Evolutionary conservation across 2,888 invertebrate species (phyloP).

Genomic region (Mesorhabditis belari): DNA sequence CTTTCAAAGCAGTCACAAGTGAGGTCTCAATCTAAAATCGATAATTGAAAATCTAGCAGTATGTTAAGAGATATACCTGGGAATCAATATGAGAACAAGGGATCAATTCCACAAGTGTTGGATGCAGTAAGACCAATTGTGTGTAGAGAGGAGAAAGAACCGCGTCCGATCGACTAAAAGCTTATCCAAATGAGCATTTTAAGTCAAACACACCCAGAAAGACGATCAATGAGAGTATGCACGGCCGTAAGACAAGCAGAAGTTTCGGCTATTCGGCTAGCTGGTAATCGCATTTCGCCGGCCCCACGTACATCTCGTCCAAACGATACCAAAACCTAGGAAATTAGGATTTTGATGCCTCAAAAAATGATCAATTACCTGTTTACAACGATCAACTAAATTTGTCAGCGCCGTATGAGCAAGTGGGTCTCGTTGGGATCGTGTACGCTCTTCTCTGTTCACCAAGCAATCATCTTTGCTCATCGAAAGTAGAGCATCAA

Average conservation of each 20-base stretch:
- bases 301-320: conserved; percentile 33
- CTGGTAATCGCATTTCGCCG: conserved; percentile 41
- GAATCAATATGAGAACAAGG: conserved; percentile 41
- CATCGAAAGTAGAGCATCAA: conserved; percentile 51
- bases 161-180: not conserved
- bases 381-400: conserved; percentile 23
- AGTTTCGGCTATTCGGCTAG: conserved; percentile 40
- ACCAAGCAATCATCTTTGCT: conserved; percentile 24
- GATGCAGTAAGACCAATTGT: conserved; percentile 39
- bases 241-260: conserved; percentile 46
- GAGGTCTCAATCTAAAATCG: conserved; percentile 26
- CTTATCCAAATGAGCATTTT: not conserved
- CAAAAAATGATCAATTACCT: conserved; percentile 5
- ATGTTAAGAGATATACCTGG: conserved; percentile 9
- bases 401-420: conserved; percentile 28
- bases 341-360: conserved; percentile 1
- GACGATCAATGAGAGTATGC: conserved; percentile 41
- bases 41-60: not conserved
- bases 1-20: conserved; percentile 41
- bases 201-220: conserved; percentile 25
- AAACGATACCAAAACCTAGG: conserved; percentile 24
- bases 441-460: conserved; percentile 4
- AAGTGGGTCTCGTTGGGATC: conserved; percentile 10
- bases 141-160: conserved; percentile 26
- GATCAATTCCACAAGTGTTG: conserved; percentile 42